Evolutionary conservation across 2,888 invertebrate species (phyloP).

Genomic region (Spodoptera littoralis): DNA sequence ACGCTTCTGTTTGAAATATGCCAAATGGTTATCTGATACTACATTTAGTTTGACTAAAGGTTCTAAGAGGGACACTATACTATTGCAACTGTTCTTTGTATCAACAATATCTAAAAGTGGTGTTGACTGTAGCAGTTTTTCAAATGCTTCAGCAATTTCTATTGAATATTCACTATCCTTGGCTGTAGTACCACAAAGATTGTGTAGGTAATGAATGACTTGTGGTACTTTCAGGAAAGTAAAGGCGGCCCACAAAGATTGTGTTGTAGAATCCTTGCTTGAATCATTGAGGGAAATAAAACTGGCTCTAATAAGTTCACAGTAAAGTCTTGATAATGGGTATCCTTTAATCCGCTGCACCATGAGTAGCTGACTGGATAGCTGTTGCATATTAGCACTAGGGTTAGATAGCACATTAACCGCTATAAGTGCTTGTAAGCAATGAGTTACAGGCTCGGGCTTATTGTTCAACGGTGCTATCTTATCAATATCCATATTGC

Average conservation of each 20-base stretch:
- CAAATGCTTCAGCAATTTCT: conserved; percentile 95
- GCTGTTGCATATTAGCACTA: conserved; percentile 93
- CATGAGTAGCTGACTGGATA: conserved; percentile 95
- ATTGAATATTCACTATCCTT: conserved; percentile 91
- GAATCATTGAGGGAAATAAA: conserved; percentile 96
- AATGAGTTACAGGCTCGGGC: conserved; percentile 91
- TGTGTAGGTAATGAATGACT: conserved; percentile 92
- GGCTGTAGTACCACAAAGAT: conserved; percentile 86
- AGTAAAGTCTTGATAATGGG: conserved; percentile 93
- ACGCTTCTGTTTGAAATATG: conserved; percentile 90
- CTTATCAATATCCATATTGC: conserved; percentile 90
- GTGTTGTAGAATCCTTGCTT: conserved; percentile 93
- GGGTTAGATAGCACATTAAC: conserved; percentile 96
- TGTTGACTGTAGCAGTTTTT: conserved; percentile 94
- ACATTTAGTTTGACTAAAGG: conserved; percentile 94
- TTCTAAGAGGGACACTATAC: conserved; percentile 94
- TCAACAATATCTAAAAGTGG: conserved; percentile 96
- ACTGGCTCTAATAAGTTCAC: conserved; percentile 96
- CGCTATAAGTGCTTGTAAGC: conserved; percentile 94
- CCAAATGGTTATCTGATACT: conserved; percentile 93
- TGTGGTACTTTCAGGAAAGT: conserved; percentile 97
- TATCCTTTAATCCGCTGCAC: conserved; percentile 95
- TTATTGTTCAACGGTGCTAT: conserved; percentile 87
- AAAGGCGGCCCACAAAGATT: conserved; percentile 98
- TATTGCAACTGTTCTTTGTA: conserved; percentile 96